Conservation (phyloP, 2,797 vertebrate genomes). For the Muraenolepis orangiensis region DNA sequence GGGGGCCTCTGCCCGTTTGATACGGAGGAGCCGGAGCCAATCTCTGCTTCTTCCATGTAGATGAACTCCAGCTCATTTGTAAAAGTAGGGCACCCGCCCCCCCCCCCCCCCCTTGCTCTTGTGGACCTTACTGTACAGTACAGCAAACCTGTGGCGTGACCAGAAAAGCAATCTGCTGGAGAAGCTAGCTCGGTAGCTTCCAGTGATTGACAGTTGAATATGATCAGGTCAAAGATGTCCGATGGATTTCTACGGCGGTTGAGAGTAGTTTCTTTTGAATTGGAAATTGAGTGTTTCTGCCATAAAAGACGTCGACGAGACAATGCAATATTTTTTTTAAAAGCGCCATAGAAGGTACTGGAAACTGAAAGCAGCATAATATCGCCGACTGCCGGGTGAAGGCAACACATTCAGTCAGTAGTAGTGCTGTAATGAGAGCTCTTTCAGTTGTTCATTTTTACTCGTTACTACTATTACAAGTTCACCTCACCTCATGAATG, state of each 20-base stretch:
- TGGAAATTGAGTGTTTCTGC: not conserved
- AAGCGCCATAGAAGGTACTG: constrained; percentile 16
- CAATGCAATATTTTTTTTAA: not conserved
- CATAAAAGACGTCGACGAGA: not conserved
- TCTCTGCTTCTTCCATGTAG: constrained; percentile 43
- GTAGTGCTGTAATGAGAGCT: not conserved
- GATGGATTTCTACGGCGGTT: constrained; percentile 54
- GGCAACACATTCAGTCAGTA: constrained; percentile 3
- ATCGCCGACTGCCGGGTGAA: constrained; percentile 2
- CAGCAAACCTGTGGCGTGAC: constrained; percentile 61
- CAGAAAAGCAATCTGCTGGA: constrained; percentile 63
- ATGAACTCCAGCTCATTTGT: constrained; percentile 54
- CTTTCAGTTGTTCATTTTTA: not conserved
- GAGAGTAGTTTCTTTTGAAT: not conserved
- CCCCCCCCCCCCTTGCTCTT: too few species aligned
- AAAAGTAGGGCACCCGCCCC: constrained; percentile 64
- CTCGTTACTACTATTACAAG: not conserved
- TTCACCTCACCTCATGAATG: not conserved
- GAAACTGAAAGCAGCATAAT: constrained; percentile 15
- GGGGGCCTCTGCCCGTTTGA: constrained; percentile 34
- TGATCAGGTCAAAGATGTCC: constrained; percentile 46
- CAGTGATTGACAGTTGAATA: constrained; percentile 59
- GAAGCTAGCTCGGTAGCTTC: constrained; percentile 41
- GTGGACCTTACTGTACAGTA: constrained; percentile 55
- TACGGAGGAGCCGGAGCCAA: constrained; percentile 34